Evolutionary conservation across 2,113 vertebrate genomes (phyloP).

Genomic region (Bothrops jararaca): DNA sequence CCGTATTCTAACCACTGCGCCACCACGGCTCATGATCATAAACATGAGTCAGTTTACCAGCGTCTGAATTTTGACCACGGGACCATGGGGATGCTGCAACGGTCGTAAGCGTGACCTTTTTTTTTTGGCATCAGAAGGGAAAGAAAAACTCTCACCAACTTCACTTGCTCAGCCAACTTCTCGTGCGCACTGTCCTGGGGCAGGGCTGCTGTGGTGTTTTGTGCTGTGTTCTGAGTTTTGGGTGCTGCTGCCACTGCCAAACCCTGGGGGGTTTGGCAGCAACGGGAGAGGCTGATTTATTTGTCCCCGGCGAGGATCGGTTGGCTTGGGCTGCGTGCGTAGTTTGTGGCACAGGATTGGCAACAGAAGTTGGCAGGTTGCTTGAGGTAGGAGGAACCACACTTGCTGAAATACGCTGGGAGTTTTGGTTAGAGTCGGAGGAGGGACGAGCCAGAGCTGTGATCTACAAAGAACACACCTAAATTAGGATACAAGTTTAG

Average conservation of each 20-base stretch:
- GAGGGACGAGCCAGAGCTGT: conserved; percentile 79
- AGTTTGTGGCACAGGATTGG: conserved; percentile 68
- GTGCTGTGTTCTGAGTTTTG: conserved; percentile 80
- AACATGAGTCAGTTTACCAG: too few species aligned
- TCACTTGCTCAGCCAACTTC: conserved; percentile 90
- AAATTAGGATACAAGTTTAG: background rate
- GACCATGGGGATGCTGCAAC: too few species aligned
- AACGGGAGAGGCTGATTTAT: conserved; percentile 74
- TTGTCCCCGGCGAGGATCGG: conserved; percentile 75
- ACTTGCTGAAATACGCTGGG: conserved; percentile 79
- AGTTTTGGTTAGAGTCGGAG: conserved; percentile 75
- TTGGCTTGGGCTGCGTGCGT: conserved; percentile 73
- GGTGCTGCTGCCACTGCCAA: conserved; percentile 73
- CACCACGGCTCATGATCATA: too few species aligned
- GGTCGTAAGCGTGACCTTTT: too few species aligned
- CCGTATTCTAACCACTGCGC: too few species aligned
- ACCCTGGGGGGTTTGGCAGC: conserved; percentile 83
- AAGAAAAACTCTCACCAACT: conserved; percentile 75
- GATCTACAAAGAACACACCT: conserved; percentile 69
- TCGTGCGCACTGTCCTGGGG: conserved; percentile 87
- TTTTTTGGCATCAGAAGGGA: background rate
- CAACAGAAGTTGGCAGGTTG: conserved; percentile 64
- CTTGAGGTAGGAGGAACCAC: conserved; percentile 73
- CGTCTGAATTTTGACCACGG: too few species aligned
- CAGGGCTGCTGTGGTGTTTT: conserved; percentile 64